Percentiles rank a stretch among this genome's conserved stretches.
These are phyloP conservation scores for Pseudotriccus pelzelni DNA, from an alignment of 2,797 vertebrate genomes.

Conservation along the genomic window DNA sequence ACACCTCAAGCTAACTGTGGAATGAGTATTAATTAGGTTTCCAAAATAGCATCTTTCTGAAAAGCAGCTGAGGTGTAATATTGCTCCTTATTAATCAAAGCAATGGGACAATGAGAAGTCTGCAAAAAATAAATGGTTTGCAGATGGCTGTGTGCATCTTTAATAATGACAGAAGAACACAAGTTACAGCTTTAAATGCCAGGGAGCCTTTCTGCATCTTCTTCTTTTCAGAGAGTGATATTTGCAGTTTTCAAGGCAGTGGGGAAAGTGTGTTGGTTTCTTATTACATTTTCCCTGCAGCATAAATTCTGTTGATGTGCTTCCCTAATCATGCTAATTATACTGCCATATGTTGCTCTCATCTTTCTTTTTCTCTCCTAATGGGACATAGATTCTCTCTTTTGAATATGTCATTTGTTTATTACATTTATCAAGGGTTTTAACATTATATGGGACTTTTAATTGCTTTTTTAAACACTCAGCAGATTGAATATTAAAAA, in stretches of 20 bases:
- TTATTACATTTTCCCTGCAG: slow-evolving; percentile 69
- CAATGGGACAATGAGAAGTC: slow-evolving; percentile 57
- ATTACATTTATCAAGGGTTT: slow-evolving; percentile 67
- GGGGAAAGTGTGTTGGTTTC: slow-evolving; percentile 62
- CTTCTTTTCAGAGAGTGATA: slow-evolving; percentile 47
- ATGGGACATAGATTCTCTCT: slow-evolving; percentile 65
- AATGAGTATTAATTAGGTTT: slow-evolving; percentile 63
- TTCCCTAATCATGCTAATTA: slow-evolving; percentile 71
- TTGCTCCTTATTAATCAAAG: slow-evolving; percentile 61
- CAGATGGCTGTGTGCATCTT: slow-evolving; percentile 65
- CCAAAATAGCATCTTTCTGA: slow-evolving; percentile 61
- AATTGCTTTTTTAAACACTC: slow-evolving; percentile 67
- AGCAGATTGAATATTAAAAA: slow-evolving; percentile 57
- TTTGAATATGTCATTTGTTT: slow-evolving; percentile 72
- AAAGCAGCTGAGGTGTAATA: slow-evolving; percentile 58
- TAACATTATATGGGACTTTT: slow-evolving; percentile 62
- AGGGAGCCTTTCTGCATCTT: slow-evolving; percentile 54
- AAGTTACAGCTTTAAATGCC: slow-evolving; percentile 72
- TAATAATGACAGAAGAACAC: slow-evolving; percentile 60
- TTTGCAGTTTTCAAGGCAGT: slow-evolving; percentile 64
- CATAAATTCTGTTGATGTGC: slow-evolving; percentile 61
- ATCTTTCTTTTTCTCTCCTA: slow-evolving; percentile 69
- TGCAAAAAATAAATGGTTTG: slow-evolving; percentile 58
- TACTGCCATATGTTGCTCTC: slow-evolving; percentile 71
- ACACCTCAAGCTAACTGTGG: slow-evolving; percentile 56